A percentile compares a stretch with the other conserved stretches of the same genome.
phyloP scores from a whole-genome alignment of 2,797 vertebrate species.

The Premnoplex brunnescens region DNA sequence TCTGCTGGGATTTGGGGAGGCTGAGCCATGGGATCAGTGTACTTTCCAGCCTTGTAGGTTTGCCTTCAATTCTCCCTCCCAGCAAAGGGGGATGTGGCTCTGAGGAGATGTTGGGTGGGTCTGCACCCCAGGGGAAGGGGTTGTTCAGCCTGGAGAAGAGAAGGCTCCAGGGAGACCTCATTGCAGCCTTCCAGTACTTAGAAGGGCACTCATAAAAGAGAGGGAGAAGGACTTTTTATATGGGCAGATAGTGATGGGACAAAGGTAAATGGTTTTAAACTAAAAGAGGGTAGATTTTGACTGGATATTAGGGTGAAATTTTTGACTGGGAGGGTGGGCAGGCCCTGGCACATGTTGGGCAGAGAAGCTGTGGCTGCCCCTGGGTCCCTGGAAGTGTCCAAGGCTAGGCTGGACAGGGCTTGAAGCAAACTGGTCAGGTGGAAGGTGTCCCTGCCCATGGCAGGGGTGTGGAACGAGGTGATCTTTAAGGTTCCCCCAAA shows the following conservation, averaged over 20 bases:
- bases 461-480: not conserved
- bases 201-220: not conserved
- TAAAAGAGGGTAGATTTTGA: not conserved
- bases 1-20: not conserved
- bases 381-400: not conserved
- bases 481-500: not conserved
- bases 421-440: not conserved
- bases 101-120: fast-evolving
- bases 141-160: not conserved
- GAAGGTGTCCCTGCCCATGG: not conserved
- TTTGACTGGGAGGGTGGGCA: not conserved
- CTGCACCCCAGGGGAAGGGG: fast-evolving
- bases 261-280: not conserved
- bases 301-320: not conserved
- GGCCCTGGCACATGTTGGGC: not conserved
- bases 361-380: not conserved
- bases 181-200: not conserved
- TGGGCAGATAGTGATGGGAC: not conserved
- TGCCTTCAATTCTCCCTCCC: not conserved
- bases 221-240: not conserved
- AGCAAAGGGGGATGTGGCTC: not conserved
- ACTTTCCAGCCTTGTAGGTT: fast-evolving
- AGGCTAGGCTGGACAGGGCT: fast-evolving
- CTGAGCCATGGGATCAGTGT: fast-evolving
- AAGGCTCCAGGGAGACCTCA: not conserved